phyloP scores from a whole-genome alignment of 2,888 invertebrate genomes.

The Spatulosminthurus flaviceps region DNA sequence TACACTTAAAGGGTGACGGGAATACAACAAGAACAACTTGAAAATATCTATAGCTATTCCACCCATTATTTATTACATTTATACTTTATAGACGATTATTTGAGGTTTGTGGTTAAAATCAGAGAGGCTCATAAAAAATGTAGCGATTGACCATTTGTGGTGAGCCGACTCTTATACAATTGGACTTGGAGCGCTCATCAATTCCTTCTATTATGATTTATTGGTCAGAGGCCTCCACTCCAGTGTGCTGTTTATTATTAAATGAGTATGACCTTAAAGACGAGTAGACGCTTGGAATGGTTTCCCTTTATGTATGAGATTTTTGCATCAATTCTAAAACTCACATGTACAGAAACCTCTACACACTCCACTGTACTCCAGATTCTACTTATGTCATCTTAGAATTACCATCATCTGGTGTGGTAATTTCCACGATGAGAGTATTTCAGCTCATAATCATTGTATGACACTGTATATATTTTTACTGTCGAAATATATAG shows the following conservation, averaged over 20 bases:
- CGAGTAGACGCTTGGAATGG: neutral
- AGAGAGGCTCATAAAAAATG: neutral
- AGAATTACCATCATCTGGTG: too few relatives aligned
- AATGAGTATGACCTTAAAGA: neutral
- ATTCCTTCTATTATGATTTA: constrained; percentile 3
- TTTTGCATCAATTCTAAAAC: too few relatives aligned
- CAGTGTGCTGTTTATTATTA: neutral
- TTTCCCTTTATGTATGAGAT: neutral
- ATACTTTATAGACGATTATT: neutral
- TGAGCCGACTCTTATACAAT: neutral
- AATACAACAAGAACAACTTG: too few relatives aligned
- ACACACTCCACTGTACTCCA: too few relatives aligned
- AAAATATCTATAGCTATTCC: neutral
- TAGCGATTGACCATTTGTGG: constrained; percentile 14
- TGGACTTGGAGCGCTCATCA: neutral
- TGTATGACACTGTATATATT: too few relatives aligned
- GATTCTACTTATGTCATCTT: too few relatives aligned
- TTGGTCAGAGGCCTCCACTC: neutral
- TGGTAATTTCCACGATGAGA: too few relatives aligned
- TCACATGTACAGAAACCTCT: too few relatives aligned
- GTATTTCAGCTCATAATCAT: too few relatives aligned
- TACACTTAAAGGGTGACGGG: too few relatives aligned
- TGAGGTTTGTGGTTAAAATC: constrained; percentile 18
- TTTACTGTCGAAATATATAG: too few relatives aligned
- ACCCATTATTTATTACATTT: neutral